Evolutionary conservation across 1,140 invertebrate genomes (phyloP).

Genomic region (Paracyclopina nana): DNA sequence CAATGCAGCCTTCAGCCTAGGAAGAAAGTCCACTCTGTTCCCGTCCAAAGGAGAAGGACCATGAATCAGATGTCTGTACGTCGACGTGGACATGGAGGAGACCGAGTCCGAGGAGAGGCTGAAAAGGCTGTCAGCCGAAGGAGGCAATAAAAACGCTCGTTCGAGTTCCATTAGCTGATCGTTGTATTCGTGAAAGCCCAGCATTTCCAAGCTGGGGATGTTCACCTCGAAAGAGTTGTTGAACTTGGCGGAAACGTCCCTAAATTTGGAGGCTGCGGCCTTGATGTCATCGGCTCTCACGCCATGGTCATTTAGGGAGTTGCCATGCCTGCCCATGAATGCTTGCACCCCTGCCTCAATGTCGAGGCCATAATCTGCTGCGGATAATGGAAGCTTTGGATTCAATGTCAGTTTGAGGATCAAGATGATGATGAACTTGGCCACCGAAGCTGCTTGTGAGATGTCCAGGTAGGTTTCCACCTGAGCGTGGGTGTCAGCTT

Average conservation of each 20-base stretch:
- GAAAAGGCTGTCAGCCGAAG: background rate
- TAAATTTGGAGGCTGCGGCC: background rate
- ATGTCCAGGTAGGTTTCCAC: constrained; percentile 4
- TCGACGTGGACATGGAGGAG: background rate
- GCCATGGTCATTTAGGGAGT: background rate
- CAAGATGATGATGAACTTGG: background rate
- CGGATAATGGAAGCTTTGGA: background rate
- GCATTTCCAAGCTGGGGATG: constrained; percentile 4
- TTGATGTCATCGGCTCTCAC: background rate
- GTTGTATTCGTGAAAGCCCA: constrained; percentile 11
- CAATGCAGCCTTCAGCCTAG: background rate
- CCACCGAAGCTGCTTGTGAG: constrained; percentile 1
- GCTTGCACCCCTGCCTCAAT: background rate
- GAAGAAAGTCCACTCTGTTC: background rate
- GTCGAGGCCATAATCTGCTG: background rate
- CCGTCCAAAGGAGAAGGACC: constrained; percentile 1
- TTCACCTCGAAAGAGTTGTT: background rate
- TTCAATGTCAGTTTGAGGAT: background rate
- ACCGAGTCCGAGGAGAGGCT: background rate
- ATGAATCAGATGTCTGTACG: constrained; percentile 1
- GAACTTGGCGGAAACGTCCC: background rate
- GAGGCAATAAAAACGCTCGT: constrained; percentile 3
- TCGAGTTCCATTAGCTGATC: constrained; percentile 8
- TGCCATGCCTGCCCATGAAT: background rate
- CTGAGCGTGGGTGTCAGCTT: background rate